Base-by-base conservation (phyloP, 2,113 vertebrate species). In the Tricholaema leucomelas region DNA sequence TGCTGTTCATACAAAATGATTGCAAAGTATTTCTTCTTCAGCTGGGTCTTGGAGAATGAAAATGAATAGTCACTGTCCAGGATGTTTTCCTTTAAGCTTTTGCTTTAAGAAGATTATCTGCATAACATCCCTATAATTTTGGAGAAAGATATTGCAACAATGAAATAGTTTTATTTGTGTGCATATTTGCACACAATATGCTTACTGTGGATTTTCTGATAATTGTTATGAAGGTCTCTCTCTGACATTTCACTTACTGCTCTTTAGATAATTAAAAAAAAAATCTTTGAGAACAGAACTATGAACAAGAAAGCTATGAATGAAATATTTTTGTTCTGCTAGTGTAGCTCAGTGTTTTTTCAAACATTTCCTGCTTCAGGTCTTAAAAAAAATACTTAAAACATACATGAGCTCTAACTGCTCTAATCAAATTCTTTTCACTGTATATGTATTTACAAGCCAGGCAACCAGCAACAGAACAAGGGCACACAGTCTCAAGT, bases 1-100 rank as follows among this genome's bases (percentile, higher is more conserved):
- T 50, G 87, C 59, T 87, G 44, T 90, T 75, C 60, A 8, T 8
- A 83, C 17, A 65, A 89, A 88, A 81, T 71, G 63, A 96, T 91
- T 95, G 21, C 21, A 36, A 85, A 92, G 65, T 85, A 85, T 93
- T 96, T 92, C 67, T 96, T 95, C 91, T 94, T 71, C 60, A 87
- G n/a, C 9, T 96, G 66, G 42, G 70, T 60, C 71, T 85, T 56
- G 40, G 21, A 90, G 63, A 94, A 11, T 48, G 67, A 90, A 88
- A 87, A 92, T 33, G 88, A 78, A 40, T 40, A 52, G 71, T 52
- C 42, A 46, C 15, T 33, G 14, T 59, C 21, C 44, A 38, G 25
- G 40, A 70, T 63, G 8, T 91, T 85, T 88, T 75, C 30, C 42
- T 90, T 33, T 70, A 79, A 83, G 50, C 6, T 91, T 81, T 87